Evolutionary conservation across 2,888 invertebrate species (phyloP), one percentile per base, ranked within the genome.

Genomic region (Philhelius pedissequus): DNA sequence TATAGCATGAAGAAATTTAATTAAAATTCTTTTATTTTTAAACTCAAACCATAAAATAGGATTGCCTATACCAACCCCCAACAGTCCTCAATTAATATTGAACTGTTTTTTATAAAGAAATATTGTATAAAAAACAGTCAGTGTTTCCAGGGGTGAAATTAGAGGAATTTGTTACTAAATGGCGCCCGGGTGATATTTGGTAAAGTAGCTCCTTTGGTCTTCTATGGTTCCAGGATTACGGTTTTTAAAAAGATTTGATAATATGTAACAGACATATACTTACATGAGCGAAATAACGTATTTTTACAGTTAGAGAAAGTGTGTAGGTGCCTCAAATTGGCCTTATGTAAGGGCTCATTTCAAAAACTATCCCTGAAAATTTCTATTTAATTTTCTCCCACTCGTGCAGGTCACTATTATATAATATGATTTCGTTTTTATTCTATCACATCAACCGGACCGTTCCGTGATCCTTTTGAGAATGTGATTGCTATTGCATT

Each of bases 351-450:
- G 22, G 11, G 13, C 13, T 7, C 22, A 20, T 13, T 1, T 13
- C 3, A 1, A 9, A 52, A 52, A 9, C 52, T 11, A 15, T 4
- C 52, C 52, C 52, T 30, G 52, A 6, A 4, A 27, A 15, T 40
- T 56, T 27, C 27, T 74, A 38, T 69, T 62, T 54, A 43, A 38
- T 43, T 40, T 32, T 35, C 13, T 8, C 20, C 30, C 52, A 38
- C 5, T 8, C 73, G 15, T 32, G 38, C 64, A 76, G 71, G 75
- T 62, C 66, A 68, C 80, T 73, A 1, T 58, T 79, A 68, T 71
- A 71, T 84, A 76, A 76, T 84, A 80, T 84, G 80, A 84, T 84
- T 80, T 68, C 84, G 56, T 80, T 84, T 84, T 84, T 80, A 84
- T 84, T 84, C 71, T 76, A 73, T 76, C 80, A 71, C 68, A 80